Base-by-base conservation (phyloP, 1,140 invertebrate species). In the Rhagoletis zephyria region DNA sequence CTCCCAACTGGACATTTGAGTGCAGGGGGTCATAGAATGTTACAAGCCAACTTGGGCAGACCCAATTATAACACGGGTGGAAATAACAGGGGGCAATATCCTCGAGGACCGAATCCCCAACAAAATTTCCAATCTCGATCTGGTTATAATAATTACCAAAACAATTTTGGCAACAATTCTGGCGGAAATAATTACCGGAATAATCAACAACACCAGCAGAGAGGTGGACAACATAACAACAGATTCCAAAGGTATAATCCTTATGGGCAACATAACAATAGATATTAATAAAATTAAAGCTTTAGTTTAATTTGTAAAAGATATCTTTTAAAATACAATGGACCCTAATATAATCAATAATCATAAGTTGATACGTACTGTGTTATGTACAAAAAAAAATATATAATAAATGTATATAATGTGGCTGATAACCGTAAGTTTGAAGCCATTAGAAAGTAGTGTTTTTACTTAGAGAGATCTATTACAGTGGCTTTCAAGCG, bases 1-100 rank as follows among this genome's bases (percentile, higher is more conserved):
- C 51, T 85, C n/a, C 87, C 87, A 7, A 64, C 81, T 14, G 87
- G 74, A 10, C 85, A 87, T 87, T 42, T 87, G 45, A 87, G 48
- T 51, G 63, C 65, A 42, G 81, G 81, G 59, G 87, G 87, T 40
- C 87, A 87, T 64, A 61, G 87, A 51, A 85, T 85, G 61, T 51
- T 87, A 6, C 81, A 87, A 40, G 74, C 74, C 5, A 56, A 48
- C 56, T 30, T 81, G 14, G 74, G 45, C 12, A n/a, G 45, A 19
- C 42, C 19, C 45, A 10, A 45, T 65, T 42, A 48, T 85, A 67
- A 64, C 40, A 85, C 67, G 77, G 87, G 87, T 85, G 65, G 65
- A 45, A 64, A 87, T 67, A 87, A 65, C 12, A 14, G 45, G 19
- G 60, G 59, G 12, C 42, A 7, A 4, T 45, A 63, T 85, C 51